Conservation (phyloP, 2,113 vertebrate species). For the Centropus unirufus region DNA sequence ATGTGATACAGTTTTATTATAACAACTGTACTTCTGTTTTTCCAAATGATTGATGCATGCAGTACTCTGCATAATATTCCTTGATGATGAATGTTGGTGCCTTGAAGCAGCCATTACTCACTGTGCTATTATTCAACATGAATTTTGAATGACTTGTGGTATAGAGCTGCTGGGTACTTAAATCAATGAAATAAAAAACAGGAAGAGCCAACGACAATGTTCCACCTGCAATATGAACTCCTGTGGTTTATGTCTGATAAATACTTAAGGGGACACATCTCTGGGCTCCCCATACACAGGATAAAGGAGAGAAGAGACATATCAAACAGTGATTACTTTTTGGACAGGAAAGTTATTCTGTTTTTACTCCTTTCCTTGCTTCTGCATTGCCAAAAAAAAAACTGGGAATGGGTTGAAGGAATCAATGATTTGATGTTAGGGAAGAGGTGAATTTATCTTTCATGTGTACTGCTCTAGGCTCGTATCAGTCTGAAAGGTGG, state of each 20-base stretch:
- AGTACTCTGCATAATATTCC: neutral
- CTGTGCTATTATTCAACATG: neutral
- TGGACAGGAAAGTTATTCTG: neutral
- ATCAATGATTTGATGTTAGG: neutral
- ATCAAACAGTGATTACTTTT: neutral
- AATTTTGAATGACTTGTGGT: constrained; percentile 33
- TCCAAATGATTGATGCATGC: neutral
- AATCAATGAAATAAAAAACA: neutral
- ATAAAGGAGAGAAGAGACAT: neutral
- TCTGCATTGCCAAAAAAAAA: neutral
- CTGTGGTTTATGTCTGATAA: neutral
- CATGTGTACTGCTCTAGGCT: neutral
- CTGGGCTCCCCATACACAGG: fast-evolving
- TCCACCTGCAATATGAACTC: neutral
- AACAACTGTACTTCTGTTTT: neutral
- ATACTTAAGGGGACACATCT: neutral
- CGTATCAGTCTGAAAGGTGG: neutral
- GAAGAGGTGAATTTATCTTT: neutral
- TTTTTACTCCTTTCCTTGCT: neutral
- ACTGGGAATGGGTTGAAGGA: neutral
- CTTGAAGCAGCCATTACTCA: neutral
- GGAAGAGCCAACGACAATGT: neutral
- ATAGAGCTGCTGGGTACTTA: neutral
- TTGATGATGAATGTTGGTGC: neutral
- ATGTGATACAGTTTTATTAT: neutral